A percentile compares a stretch with the other conserved stretches of the same genome.
These are phyloP conservation scores for Nothura maculosa DNA, from an alignment of 2,797 vertebrate genomes.

Conservation along the genomic window DNA sequence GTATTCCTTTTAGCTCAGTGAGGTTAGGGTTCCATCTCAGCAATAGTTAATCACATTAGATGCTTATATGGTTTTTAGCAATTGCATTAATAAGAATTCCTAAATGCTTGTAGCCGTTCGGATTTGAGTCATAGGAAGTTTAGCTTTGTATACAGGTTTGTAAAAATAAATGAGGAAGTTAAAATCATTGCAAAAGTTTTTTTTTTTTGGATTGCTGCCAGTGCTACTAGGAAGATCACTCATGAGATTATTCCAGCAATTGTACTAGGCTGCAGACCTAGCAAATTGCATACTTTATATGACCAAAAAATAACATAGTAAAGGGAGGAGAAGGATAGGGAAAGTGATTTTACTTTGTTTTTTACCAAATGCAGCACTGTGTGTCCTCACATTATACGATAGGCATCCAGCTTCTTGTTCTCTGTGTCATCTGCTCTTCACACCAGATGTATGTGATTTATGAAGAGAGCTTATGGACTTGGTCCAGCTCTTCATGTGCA, in stretches of 20 bases:
- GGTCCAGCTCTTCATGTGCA: background rate
- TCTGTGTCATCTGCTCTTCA: background rate
- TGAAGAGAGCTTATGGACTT: background rate
- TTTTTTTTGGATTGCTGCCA: background rate
- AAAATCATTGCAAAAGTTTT: background rate
- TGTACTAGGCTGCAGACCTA: background rate
- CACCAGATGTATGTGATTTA: background rate
- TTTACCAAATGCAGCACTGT: background rate
- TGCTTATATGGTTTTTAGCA: background rate
- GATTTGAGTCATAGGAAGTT: background rate
- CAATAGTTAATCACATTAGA: background rate
- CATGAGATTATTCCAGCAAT: constrained; percentile 4
- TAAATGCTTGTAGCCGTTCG: background rate
- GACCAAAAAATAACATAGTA: background rate
- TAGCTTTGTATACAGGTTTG: background rate
- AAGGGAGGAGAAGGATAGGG: background rate
- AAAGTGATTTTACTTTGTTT: background rate
- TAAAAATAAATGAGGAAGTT: background rate
- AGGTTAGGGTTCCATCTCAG: background rate
- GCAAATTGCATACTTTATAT: background rate
- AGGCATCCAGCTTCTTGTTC: background rate
- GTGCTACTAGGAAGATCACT: background rate
- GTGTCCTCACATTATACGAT: background rate
- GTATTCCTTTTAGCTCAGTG: background rate
- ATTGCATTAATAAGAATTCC: background rate